Evolutionary conservation across 1,140 invertebrate species (phyloP), one percentile per base, ranked within the genome.

Genomic region (Zaprionus kolodkinae): DNA sequence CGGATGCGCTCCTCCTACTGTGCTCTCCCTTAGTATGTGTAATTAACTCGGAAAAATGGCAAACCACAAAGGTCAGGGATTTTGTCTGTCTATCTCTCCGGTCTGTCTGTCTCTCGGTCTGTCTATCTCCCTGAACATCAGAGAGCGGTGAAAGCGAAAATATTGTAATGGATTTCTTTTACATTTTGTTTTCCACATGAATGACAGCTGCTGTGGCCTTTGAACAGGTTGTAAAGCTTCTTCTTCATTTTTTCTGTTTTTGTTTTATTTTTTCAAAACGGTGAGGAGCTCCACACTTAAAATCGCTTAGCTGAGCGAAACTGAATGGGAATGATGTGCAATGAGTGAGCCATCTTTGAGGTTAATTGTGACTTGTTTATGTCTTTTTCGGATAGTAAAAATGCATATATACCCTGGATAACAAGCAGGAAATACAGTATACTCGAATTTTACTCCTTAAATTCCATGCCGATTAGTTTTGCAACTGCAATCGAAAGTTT

Each of bases 21-120:
- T 15, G 45, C 59, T 52, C 21, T 67, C 61, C 68, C 21, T 21
- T 21, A 21, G 21, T 21, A 54, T 45, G 60, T 78, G 84, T 87
- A 87, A 87, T 87, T 87, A 88, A 88, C 84, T 79, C 33, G 40
- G 56, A 36, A 61, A 68, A 55, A 45, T 38, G 17, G 17, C 67
- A 77, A 56, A 56, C 84, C 83, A 70, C 85, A 87, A 87, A 87
- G 85, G 84, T 87, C 84, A 87, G 85, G 84, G 84, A 84, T 87
- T 84, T 84, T 25, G 59, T 74, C 63, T 79, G 38, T 43, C 54
- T 33, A 54, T 1, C 21, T 21, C 21, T 21, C 21, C 21, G 2
- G 27, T 30, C 27, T 30, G 27, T 30, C 27, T 30, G 6, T 30
- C 27, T 30, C 27, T 21, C 21, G 2, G 27, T 30, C 27, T 30